phyloP scores from a whole-genome alignment of 2,888 invertebrate species.

The Alcis repandata region DNA sequence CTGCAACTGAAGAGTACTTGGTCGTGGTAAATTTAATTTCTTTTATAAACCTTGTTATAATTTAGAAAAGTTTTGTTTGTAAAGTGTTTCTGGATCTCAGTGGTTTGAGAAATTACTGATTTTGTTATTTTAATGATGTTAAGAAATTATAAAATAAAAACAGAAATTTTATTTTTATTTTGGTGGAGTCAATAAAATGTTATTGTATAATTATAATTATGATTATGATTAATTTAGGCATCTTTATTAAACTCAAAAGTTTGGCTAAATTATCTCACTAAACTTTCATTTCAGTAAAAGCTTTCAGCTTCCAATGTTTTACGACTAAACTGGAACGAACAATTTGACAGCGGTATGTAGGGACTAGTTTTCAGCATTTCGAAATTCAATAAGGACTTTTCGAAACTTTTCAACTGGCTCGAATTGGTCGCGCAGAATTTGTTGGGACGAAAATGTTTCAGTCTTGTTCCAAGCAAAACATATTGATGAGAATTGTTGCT shows the following conservation, averaged over 20 bases:
- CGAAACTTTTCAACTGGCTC: slow-evolving; percentile 9
- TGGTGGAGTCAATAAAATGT: too few relatives aligned
- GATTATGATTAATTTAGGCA: too few relatives aligned
- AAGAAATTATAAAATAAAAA: too few relatives aligned
- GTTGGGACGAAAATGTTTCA: neutral
- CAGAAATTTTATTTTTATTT: too few relatives aligned
- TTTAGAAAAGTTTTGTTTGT: too few relatives aligned
- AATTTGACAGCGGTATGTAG: neutral
- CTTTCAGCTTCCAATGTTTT: slow-evolving; percentile 18
- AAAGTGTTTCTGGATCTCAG: too few relatives aligned
- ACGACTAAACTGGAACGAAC: slow-evolving; percentile 4
- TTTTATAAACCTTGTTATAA: neutral
- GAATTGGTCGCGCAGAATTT: slow-evolving; percentile 4
- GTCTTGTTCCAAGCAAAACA: neutral
- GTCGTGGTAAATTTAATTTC: neutral
- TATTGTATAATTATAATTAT: neutral
- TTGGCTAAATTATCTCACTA: neutral
- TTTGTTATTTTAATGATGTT: too few relatives aligned
- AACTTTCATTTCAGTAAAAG: slow-evolving; percentile 13
- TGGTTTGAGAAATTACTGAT: too few relatives aligned
- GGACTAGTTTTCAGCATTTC: slow-evolving; percentile 7
- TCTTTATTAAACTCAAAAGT: too few relatives aligned
- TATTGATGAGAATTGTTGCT: slow-evolving; percentile 6
- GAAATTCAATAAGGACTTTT: slow-evolving; percentile 12
- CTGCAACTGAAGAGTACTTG: neutral